phyloP scores from a whole-genome alignment of 2,888 invertebrate genomes.

The Ornithoptera alexandrae region DNA sequence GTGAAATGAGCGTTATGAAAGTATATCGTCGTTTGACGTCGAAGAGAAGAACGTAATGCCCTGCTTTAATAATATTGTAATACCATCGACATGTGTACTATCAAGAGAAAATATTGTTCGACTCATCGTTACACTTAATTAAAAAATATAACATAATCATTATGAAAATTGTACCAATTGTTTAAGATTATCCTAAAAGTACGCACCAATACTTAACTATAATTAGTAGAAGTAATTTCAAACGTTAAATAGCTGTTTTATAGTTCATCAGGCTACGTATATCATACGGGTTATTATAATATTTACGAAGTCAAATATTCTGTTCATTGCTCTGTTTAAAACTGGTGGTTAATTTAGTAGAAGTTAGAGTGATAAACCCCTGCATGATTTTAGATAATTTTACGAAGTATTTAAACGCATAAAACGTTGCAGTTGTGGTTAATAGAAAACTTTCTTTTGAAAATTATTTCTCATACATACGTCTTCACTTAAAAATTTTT shows the following conservation, averaged over 20 bases:
- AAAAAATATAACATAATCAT: background rate
- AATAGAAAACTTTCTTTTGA: too few species aligned
- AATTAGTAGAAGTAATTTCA: conserved; percentile 2
- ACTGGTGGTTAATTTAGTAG: conserved; percentile 34
- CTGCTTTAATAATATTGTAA: too few species aligned
- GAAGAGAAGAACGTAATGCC: too few species aligned
- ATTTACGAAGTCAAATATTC: conserved; percentile 49
- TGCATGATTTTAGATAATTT: background rate
- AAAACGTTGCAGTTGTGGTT: too few species aligned
- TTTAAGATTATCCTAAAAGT: conserved; percentile 1
- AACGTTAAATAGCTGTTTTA: background rate
- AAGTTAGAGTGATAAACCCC: background rate
- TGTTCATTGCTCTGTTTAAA: conserved; percentile 32
- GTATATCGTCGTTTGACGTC: too few species aligned
- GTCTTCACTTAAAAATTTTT: too few species aligned
- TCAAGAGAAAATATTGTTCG: too few species aligned
- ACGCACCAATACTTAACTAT: conserved; percentile 5
- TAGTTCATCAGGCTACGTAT: conserved; percentile 21
- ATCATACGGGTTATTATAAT: conserved; percentile 64
- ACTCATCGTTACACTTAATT: too few species aligned
- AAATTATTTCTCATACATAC: too few species aligned
- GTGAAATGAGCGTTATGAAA: too few species aligned
- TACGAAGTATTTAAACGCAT: too few species aligned
- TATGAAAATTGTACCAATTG: conserved; percentile 9
- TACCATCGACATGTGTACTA: too few species aligned